phyloP scores from a whole-genome alignment of 2,888 invertebrate genomes.

The Drosophila suboccidentalis region DNA sequence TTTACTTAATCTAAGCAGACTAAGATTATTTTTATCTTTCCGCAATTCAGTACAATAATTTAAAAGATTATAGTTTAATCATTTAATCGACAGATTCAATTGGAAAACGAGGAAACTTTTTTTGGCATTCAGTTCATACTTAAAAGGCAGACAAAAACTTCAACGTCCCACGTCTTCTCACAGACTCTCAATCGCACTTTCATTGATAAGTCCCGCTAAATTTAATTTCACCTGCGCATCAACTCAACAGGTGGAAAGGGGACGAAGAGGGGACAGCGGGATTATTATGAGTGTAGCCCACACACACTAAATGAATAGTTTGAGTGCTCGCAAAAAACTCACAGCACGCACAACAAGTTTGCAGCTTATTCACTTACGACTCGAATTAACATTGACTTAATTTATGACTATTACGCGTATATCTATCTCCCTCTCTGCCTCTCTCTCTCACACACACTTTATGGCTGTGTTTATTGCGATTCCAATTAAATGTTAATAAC shows the following conservation, averaged over 20 bases:
- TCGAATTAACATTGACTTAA: slow-evolving; percentile 60
- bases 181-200: slow-evolving; percentile 39
- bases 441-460: neutral
- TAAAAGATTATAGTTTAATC: neutral
- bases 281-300: slow-evolving; percentile 22
- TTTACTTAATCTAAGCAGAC: no score
- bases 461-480: slow-evolving; percentile 27
- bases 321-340: slow-evolving; percentile 26
- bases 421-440: slow-evolving; percentile 44
- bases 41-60: neutral
- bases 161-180: slow-evolving; percentile 29
- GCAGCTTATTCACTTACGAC: slow-evolving; percentile 48
- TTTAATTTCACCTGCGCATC: slow-evolving; percentile 44
- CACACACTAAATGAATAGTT: slow-evolving; percentile 12
- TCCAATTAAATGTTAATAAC: slow-evolving; percentile 62
- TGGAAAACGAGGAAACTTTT: slow-evolving; percentile 3
- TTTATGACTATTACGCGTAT: slow-evolving; percentile 45
- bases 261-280: neutral
- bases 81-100: neutral
- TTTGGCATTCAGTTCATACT: slow-evolving; percentile 1
- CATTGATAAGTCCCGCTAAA: slow-evolving; percentile 36
- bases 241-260: neutral
- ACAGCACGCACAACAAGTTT: slow-evolving; percentile 63
- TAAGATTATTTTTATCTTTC: no score
- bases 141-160: slow-evolving; percentile 7